Evolutionary conservation across 2,888 invertebrate genomes (phyloP), one percentile per base, ranked within the genome.

Genomic region (Elysia crispata): DNA sequence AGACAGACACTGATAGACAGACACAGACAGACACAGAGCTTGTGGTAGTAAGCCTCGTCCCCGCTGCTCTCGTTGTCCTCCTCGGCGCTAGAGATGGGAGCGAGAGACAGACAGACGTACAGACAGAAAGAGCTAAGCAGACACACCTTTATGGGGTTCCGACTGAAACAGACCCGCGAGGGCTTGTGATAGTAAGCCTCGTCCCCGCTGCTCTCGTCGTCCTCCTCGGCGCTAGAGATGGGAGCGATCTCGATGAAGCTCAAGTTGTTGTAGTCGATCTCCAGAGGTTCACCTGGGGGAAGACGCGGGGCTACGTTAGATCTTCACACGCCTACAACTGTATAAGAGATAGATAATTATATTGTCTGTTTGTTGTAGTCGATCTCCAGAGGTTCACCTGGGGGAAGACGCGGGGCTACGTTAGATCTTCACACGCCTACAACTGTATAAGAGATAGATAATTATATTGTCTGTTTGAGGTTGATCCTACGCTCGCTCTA

Each of bases 141-240:
- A 3, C 41, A 41, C 78, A 92, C 92, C 87, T 83, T 89, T 77
- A 91, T 92, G 6, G 91, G 91, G 23, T 83, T 84, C 54, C 83
- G 83, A 77, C 90, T 89, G 84, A 92, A 92, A 66, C 82, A 85
- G 73, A 92, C 86, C 79, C 85, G 85, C 33, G 87, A 82, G 23
- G 88, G 86, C 72, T 86, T 87, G 81, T 90, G 89, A 72, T 83
- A 83, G 13, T 83, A 83, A 15, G 83, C 81, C 64, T 87, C 86
- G 30, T 85, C 85, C 23, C 84, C 84, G 5, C 86, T 84, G 70
- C 85, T 86, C 1, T 86, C 86, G 25, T 87, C 80, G 13, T 80
- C 80, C 75, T 82, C 82, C 8, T 81, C 77, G 23, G 64, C 76
- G 66, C 83, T 83, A 20, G 80, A 78, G n/a, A 83, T 70, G 18